These are phyloP conservation scores for Iphiclides podalirius DNA, from an alignment of 2,888 invertebrate species.

Conservation along the genomic window DNA sequence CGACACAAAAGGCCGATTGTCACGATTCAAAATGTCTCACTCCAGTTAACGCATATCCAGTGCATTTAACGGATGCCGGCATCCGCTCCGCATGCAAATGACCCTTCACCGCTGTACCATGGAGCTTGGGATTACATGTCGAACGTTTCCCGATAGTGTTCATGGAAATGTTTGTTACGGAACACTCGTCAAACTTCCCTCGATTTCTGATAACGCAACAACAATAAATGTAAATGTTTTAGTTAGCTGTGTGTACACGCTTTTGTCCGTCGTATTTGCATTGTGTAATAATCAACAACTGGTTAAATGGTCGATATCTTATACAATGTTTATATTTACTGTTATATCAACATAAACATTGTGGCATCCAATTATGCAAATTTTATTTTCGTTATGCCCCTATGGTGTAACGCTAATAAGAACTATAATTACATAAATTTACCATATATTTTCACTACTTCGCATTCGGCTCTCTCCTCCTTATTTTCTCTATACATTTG, in stretches of 20 bases:
- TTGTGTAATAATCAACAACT: too few relatives aligned
- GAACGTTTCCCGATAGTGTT: conserved; percentile 18
- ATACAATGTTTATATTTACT: too few relatives aligned
- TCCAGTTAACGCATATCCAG: conserved; percentile 25
- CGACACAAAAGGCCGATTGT: conserved; percentile 27
- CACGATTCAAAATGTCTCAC: conserved; percentile 41
- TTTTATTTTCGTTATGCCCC: too few relatives aligned
- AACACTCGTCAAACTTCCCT: conserved; percentile 17
- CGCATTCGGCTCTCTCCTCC: too few relatives aligned
- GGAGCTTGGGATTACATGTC: conserved; percentile 10
- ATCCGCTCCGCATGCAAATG: conserved; percentile 51
- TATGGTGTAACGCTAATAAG: too few relatives aligned
- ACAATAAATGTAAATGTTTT: conserved; percentile 14
- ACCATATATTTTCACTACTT: too few relatives aligned
- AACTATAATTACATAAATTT: too few relatives aligned
- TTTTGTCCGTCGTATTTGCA: conserved; percentile 1
- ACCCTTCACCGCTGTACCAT: conserved; percentile 7
- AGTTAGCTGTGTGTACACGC: not conserved
- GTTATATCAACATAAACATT: too few relatives aligned
- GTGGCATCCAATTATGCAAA: too few relatives aligned
- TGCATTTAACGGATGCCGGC: conserved; percentile 57
- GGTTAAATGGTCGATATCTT: too few relatives aligned
- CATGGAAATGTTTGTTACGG: conserved; percentile 22
- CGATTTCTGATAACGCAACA: conserved; percentile 14
- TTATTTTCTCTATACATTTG: too few relatives aligned